phyloP scores from a whole-genome alignment of 2,113 vertebrate species.

The Azemiops feae region DNA sequence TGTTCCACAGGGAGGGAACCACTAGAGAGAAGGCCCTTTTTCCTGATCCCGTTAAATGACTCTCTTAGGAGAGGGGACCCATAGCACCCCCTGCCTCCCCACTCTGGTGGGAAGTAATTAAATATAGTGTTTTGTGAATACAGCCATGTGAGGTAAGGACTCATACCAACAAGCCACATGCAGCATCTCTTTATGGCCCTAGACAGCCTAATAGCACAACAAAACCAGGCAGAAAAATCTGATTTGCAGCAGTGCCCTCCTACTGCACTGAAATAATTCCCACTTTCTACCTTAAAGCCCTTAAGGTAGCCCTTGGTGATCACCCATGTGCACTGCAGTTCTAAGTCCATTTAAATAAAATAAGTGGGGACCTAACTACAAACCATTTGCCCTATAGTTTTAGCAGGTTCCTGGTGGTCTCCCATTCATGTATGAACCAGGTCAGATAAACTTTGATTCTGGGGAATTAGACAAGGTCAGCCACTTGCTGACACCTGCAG shows the following conservation, averaged over 20 bases:
- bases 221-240: background rate
- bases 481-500: background rate
- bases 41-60: background rate
- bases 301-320: background rate
- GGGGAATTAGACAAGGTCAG: background rate
- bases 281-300: background rate
- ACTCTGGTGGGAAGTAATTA: background rate
- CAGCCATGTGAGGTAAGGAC: background rate
- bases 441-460: background rate
- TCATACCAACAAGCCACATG: background rate
- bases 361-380: background rate
- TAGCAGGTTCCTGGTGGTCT: background rate
- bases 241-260: background rate
- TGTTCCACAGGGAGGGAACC: background rate
- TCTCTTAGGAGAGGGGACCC: background rate
- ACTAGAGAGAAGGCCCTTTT: background rate
- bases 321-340: background rate
- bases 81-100: background rate
- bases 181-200: background rate
- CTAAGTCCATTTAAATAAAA: background rate
- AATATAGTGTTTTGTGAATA: background rate
- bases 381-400: background rate
- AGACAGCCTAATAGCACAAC: background rate
- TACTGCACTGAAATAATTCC: background rate
- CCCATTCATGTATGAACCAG: background rate